Evolutionary conservation across 2,888 invertebrate genomes (phyloP).

Genomic region (Pegoplata infirma): DNA sequence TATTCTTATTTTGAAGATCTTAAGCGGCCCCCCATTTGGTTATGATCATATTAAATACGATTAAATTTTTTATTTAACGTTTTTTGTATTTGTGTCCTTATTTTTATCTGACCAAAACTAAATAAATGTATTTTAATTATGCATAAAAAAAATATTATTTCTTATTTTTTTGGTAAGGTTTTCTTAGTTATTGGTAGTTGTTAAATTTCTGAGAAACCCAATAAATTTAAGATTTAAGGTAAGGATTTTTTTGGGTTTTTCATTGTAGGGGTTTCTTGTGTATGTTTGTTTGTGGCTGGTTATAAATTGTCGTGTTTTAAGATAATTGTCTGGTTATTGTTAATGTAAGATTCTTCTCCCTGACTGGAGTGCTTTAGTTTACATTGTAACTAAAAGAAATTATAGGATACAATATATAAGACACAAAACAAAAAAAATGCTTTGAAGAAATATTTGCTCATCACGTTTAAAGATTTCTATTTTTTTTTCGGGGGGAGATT

Average conservation of each 20-base stretch:
- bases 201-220: conserved; percentile 49
- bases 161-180: neutral
- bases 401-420: conserved; percentile 12
- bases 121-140: conserved; percentile 61
- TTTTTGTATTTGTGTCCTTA: conserved; percentile 15
- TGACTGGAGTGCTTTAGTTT: neutral
- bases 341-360: neutral
- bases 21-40: conserved; percentile 62
- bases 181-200: neutral
- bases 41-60: conserved; percentile 57
- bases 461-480: conserved; percentile 46
- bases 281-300: conserved; percentile 8
- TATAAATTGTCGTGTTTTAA: conserved; percentile 59
- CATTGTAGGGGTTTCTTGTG: no score
- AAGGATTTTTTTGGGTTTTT: neutral
- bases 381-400: conserved; percentile 16
- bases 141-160: conserved; percentile 46
- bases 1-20: conserved; percentile 52
- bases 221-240: conserved; percentile 44
- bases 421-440: no score
- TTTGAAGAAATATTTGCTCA: conserved; percentile 19
- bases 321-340: conserved; percentile 52
- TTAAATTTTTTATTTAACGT: conserved; percentile 37
- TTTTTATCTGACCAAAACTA: conserved; percentile 40
- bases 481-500: conserved; percentile 2